These are phyloP conservation scores for Helicolenus hilgendorfi DNA, from an alignment of 2,797 vertebrate species.

Conservation along the genomic window DNA sequence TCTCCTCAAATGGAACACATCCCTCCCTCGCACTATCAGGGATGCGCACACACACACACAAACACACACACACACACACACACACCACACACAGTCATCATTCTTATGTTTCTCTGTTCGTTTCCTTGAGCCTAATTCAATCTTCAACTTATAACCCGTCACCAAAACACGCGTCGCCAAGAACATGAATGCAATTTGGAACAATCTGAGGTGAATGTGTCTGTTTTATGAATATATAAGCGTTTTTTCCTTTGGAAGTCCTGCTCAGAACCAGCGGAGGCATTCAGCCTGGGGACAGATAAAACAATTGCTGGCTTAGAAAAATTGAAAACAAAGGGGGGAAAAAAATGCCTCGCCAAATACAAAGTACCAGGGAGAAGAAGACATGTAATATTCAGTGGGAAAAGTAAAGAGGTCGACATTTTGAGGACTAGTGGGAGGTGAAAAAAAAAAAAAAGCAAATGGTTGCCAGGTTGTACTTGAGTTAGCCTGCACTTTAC, in stretches of 20 bases:
- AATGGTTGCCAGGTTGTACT: conserved; percentile 51
- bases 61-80: conserved; percentile 10
- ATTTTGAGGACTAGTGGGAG: conserved; percentile 60
- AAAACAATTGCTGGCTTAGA: conserved; percentile 74
- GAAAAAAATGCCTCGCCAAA: conserved; percentile 32
- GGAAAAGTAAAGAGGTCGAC: conserved; percentile 61
- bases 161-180: conserved; percentile 57
- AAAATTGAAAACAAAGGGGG: conserved; percentile 60
- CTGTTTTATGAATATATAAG: conserved; percentile 84
- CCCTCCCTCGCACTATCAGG: conserved; percentile 60
- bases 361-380: conserved; percentile 45
- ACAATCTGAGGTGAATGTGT: conserved; percentile 80
- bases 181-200: conserved; percentile 84
- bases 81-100: background rate
- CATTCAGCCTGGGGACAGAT: conserved; percentile 68
- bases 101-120: conserved; percentile 61
- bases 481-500: conserved; percentile 9
- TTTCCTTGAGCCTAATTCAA: conserved; percentile 83
- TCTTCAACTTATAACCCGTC: conserved; percentile 75
- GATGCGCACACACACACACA: conserved; percentile 15
- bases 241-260: conserved; percentile 49
- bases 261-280: conserved; percentile 51
- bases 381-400: conserved; percentile 71
- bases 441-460: background rate
- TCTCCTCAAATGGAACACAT: conserved; percentile 84